phyloP scores from a whole-genome alignment of 2,888 invertebrate genomes.

The Willowsia nigromaculata region DNA sequence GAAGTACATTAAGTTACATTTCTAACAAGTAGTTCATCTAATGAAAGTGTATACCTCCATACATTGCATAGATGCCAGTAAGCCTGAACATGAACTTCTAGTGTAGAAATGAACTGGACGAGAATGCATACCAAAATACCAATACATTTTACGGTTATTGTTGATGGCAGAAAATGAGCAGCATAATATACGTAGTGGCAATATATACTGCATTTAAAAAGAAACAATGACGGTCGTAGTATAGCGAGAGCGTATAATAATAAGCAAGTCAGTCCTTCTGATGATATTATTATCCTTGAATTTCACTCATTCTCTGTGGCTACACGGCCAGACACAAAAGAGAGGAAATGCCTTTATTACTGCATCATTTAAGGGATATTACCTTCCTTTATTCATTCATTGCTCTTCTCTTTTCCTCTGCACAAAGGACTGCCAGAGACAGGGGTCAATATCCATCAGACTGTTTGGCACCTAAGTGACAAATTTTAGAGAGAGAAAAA shows the following conservation, averaged over 20 bases:
- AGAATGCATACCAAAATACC: too few species aligned
- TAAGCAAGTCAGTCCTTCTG: neutral
- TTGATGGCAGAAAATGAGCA: neutral
- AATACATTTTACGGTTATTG: neutral
- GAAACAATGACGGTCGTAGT: neutral
- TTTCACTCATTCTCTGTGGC: conserved; percentile 19
- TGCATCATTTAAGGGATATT: conserved; percentile 64
- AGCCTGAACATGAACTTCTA: too few species aligned
- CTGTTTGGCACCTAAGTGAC: conserved; percentile 67
- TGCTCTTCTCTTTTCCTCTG: neutral
- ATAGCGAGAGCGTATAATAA: neutral
- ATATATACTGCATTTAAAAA: neutral
- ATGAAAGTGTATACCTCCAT: neutral
- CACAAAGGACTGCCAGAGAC: conserved; percentile 44
- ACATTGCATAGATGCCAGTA: too few species aligned
- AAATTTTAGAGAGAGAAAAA: conserved; percentile 35
- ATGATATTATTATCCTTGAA: conserved; percentile 52
- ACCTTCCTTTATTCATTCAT: conserved; percentile 38
- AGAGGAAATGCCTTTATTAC: conserved; percentile 69
- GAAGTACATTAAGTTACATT: neutral
- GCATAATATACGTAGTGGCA: neutral
- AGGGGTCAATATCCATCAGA: conserved; percentile 66
- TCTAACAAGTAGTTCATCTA: neutral
- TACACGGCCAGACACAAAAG: conserved; percentile 42
- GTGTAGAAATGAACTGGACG: neutral